Base-by-base conservation (phyloP, 2,888 invertebrate species). In the Trichogramma dendrolimi region DNA sequence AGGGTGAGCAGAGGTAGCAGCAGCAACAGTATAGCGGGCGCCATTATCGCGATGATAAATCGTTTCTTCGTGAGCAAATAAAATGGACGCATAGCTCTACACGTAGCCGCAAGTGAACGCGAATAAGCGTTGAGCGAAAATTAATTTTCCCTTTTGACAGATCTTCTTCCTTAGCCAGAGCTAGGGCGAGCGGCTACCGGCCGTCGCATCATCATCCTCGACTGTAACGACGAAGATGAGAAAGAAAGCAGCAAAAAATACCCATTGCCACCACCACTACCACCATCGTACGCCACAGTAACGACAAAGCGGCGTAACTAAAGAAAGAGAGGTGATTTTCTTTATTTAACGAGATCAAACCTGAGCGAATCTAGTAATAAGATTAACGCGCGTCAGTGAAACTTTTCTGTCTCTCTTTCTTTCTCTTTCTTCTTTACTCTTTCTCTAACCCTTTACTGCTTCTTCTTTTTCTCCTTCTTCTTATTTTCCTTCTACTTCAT, bases 1-100 rank as follows among this genome's bases (percentile, higher is more conserved):
- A 27, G 27, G 27, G 27, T 27, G 27, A 27, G 27, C 27, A 27
- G 27, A 27, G 27, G 27, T 2, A 27, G 27, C 27, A 1, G 47
- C 27, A 48, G 48, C 11, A 48, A 11, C 41, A 49, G 49, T 51
- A 58, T 62, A 58, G 58, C 55, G 55, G 54, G 27, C 27, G 56
- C 44, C 47, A 55, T 62, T 62, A 58, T 55, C 58, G 38, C 50
- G 14, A 27, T 62, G 62, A 62, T 62, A 62, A 62, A 62, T 62
- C 55, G 58, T 46, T 54, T 47, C 50, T 55, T 7, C 46, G 62
- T 46, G 55, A 55, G 51, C 49, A 47, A 55, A 55, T 55, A 49
- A 58, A 55, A 51, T 40, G 55, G 27, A 51, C 55, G 55, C 49
- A 38, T 46, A 51, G 58, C 27, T 4, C 44, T 27, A 14, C 7